Base-by-base conservation (phyloP, 2,797 vertebrate genomes). In the Saxicola maurus region DNA sequence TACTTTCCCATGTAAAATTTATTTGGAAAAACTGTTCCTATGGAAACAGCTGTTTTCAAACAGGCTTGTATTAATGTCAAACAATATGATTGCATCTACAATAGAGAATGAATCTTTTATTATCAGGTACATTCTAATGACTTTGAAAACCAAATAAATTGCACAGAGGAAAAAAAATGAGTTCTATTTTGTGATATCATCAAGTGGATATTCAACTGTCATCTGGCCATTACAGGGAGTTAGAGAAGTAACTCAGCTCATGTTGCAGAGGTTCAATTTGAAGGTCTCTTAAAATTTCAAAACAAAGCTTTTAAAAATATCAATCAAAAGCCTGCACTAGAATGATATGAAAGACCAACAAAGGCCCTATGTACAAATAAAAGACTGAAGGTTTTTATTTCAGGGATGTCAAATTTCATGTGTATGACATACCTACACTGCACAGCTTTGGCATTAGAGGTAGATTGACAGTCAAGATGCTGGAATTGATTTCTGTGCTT, bases 11-110 rank as follows among this genome's bases (percentile, higher is more conserved):
- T 96, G 90, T 96, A 96, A 96, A 95, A 96, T 94, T 95, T 95
- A 93, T 94, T 95, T 92, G 82, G 96, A 88, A 95, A 97, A 95
- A 79, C 73, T 88, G 97, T 98, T 98, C 93, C 97, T 97, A 97
- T 97, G 97, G 97, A 96, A 98, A 98, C 97, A 8, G 74, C 75
- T 95, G 93, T 97, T 97, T 97, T 96, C 95, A 96, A 96, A 97
- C 91, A 96, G 82, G 78, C 84, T 93, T 86, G 46, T 92, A 94
- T 94, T 95, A 94, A 92, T 93, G 96, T 96, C 94, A 96, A 96
- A 97, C 79, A 96, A 94, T 95, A 84, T 86, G 85, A 96, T 90
- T 95, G 79, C 93, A 94, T 94, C 92, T 91, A 82, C 90, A 95
- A 88, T 60, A 91, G 61, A 92, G 55, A 92, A 94, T 83, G 52